Base-by-base conservation (phyloP, 2,888 invertebrate genomes). In the Drosophila rubida region DNA sequence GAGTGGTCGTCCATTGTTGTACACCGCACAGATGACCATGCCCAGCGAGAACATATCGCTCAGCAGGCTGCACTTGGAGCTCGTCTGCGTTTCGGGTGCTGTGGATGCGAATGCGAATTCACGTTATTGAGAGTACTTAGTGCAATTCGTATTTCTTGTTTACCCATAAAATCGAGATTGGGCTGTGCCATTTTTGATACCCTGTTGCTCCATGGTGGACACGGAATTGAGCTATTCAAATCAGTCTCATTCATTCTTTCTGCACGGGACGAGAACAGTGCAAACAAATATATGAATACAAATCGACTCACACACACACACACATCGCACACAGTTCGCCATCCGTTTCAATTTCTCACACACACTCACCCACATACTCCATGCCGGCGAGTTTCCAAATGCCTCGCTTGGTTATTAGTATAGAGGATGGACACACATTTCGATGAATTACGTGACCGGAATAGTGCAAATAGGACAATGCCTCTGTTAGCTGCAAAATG, bases 1-100 rank as follows among this genome's bases (percentile, higher is more conserved):
- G 41, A 99, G 93, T 0, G 97, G 95, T 78, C 95, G 95, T 32
- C 99, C 99, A 70, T 95, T 94, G 93, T 98, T 98, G 93, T 97
- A 99, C 61, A 99, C 94, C 63, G 98, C 95, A 90, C 97, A 97
- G 81, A 99, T 95, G 55, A 98, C 95, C 94, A 99, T 95, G 14
- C 99, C 99, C 78, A 99, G 93, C 0, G 98, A 98, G 92, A 96
- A 99, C 96, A 99, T 98, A 92, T 99, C 99, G 81, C 98, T 98
- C 44, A 96, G 94, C 55, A 96, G 95, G 90, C 96, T 97, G 93
- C 96, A 96, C 49, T 94, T 94, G 23, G 96, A 96, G 81, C 94
- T 94, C 23, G 94, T 94, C 92, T 99, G 98, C 42, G 96, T 95
- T 93, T 99, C 99, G 0, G 99, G 99, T 54, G 99, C 99, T 95